These are phyloP conservation scores for Caloenas nicobarica DNA, from an alignment of 2,113 vertebrate genomes.

Conservation along the genomic window DNA sequence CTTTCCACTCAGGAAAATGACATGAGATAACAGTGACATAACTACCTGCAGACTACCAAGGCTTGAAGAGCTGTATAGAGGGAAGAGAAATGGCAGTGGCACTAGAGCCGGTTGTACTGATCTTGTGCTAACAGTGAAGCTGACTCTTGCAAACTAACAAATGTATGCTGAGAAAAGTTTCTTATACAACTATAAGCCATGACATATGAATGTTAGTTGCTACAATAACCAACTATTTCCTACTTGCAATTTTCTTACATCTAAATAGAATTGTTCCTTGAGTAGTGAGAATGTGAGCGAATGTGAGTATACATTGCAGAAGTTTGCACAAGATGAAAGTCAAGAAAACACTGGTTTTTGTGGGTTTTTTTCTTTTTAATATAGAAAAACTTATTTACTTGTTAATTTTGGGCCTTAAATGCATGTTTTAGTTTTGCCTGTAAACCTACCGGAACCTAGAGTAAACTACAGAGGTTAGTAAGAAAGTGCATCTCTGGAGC, in stretches of 20 bases:
- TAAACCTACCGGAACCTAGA: conserved; percentile 48
- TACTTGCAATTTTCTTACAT: not conserved
- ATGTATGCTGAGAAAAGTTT: not conserved
- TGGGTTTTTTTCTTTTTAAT: not conserved
- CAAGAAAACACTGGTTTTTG: conserved; percentile 33
- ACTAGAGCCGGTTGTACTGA: not conserved
- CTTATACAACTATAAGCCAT: not conserved
- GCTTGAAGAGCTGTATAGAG: not conserved
- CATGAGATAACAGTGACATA: not conserved
- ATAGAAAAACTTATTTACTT: conserved; percentile 37
- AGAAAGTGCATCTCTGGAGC: conserved; percentile 22
- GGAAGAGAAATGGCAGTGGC: not conserved
- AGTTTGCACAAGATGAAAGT: conserved; percentile 10
- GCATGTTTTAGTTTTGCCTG: conserved; percentile 34
- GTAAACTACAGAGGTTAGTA: conserved; percentile 11
- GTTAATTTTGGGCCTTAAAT: conserved; percentile 42
- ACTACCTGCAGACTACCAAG: not conserved
- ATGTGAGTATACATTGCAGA: conserved; percentile 56
- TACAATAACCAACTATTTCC: not conserved
- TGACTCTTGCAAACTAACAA: not conserved
- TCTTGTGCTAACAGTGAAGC: not conserved
- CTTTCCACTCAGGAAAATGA: not conserved
- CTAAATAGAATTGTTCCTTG: conserved; percentile 29
- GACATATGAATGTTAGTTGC: not conserved
- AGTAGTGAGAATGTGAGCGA: not conserved